Base-by-base conservation (phyloP, 2,888 invertebrate genomes). In the Patella pellucida region DNA sequence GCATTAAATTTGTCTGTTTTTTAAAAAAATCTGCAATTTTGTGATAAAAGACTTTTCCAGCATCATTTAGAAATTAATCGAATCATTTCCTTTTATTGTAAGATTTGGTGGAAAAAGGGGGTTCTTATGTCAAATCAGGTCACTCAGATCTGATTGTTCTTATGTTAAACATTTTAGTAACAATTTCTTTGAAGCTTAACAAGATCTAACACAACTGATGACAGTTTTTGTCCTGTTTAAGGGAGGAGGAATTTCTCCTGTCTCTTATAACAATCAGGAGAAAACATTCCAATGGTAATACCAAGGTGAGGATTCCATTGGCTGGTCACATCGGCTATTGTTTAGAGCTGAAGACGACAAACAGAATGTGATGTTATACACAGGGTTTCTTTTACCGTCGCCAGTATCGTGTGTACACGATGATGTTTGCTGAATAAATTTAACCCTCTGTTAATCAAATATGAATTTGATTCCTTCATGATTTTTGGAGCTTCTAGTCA, bases 271-370 rank as follows among this genome's bases (percentile, higher is more conserved):
- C 62, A 62, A 62, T 62, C 62, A 62, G 62, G 14, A 62, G 62
- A 62, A 62, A 62, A 62, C 62, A 62, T 62, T 62, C 62, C 62
- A 16, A 7, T 62, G 23, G 16, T 19, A 62, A 62, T 62, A 62
- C 23, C 14, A 23, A 11, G n/a, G 19, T 19, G 23, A 62, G 3
- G 19, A 23, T 62, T 62, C 62, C 23, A 23, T 62, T 62, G 14
- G 62, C 23, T 62, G 15, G 62, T 62, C 62, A 62, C 62, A 62
- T 23, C 62, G 19, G 19, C 62, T 62, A 62, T 62, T 62, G 62
- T 62, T 9, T 4, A 62, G 62, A 11, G 23, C 23, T 14, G 23
- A 23, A 62, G 62, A 23, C 14, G 62, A 62, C 23, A 62, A 62
- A 62, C 62, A 62, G 19, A 23, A 23, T 23, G 62, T 23, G 62